Conservation (phyloP, 1,140 invertebrate species). For the Centruroides vittatus region DNA sequence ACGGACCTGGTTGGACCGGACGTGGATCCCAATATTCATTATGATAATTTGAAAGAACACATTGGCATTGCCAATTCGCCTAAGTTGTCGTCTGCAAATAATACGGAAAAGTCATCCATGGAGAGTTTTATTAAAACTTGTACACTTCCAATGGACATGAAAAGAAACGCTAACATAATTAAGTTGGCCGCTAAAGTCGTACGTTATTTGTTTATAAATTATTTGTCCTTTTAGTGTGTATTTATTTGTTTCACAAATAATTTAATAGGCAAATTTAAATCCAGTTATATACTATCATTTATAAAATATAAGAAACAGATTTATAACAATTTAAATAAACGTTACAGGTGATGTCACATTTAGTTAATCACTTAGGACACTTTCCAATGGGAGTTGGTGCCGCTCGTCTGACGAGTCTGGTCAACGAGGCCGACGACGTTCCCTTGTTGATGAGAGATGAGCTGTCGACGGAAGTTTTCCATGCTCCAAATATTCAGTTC, state of each 20-base stretch:
- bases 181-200: constrained; percentile 50
- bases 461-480: constrained; percentile 59
- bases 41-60: constrained; percentile 44
- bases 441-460: constrained; percentile 51
- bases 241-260: too few relatives aligned
- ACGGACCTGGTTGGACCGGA: constrained; percentile 29
- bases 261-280: too few relatives aligned
- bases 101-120: too few relatives aligned
- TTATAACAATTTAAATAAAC: neutral
- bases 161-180: constrained; percentile 22
- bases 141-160: too few relatives aligned
- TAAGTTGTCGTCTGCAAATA: too few relatives aligned
- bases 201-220: neutral
- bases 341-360: constrained; percentile 41
- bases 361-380: constrained; percentile 73
- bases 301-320: too few relatives aligned
- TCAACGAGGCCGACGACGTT: constrained; percentile 87
- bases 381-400: constrained; percentile 78
- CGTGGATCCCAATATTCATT: constrained; percentile 50
- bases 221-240: too few relatives aligned
- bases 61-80: too few relatives aligned
- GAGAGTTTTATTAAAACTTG: too few relatives aligned
- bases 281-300: too few relatives aligned
- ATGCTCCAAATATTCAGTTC: constrained; percentile 74
- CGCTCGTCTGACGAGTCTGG: constrained; percentile 60